These are phyloP conservation scores for Scyliorhinus canicula DNA, from an alignment of 2,797 vertebrate genomes.

Conservation along the genomic window DNA sequence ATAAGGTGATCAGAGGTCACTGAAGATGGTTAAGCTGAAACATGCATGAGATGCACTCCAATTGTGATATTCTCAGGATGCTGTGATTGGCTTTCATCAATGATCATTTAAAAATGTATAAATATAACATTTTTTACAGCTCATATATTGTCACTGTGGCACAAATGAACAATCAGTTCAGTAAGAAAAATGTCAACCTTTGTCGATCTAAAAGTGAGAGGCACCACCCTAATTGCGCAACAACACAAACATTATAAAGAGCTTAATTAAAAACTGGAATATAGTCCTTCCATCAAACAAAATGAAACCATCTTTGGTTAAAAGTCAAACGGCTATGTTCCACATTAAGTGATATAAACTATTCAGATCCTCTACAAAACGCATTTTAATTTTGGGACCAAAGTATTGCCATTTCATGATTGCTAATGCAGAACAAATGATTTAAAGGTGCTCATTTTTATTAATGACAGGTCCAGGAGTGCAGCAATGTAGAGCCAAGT, in stretches of 20 bases:
- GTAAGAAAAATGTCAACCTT: background rate
- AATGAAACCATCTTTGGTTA: background rate
- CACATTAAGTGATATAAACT: background rate
- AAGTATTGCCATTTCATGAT: background rate
- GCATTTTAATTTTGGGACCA: background rate
- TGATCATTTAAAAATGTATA: background rate
- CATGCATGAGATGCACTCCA: background rate
- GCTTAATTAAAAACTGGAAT: background rate
- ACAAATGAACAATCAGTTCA: background rate
- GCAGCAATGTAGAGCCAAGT: background rate
- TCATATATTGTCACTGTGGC: background rate
- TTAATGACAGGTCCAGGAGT: background rate
- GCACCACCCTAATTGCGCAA: background rate
- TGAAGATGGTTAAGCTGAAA: background rate
- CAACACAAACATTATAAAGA: background rate
- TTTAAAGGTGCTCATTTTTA: conserved; percentile 2
- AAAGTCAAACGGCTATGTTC: background rate
- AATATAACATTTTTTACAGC: background rate
- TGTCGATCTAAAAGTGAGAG: background rate
- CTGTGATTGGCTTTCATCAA: background rate
- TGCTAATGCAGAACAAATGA: conserved; percentile 15
- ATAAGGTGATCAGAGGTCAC: background rate
- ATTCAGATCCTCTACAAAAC: background rate
- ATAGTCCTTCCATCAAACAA: background rate
- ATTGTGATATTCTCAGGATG: background rate